These are phyloP conservation scores for Sphenodon punctatus DNA, from an alignment of 2,797 vertebrate species.

Conservation along the genomic window DNA sequence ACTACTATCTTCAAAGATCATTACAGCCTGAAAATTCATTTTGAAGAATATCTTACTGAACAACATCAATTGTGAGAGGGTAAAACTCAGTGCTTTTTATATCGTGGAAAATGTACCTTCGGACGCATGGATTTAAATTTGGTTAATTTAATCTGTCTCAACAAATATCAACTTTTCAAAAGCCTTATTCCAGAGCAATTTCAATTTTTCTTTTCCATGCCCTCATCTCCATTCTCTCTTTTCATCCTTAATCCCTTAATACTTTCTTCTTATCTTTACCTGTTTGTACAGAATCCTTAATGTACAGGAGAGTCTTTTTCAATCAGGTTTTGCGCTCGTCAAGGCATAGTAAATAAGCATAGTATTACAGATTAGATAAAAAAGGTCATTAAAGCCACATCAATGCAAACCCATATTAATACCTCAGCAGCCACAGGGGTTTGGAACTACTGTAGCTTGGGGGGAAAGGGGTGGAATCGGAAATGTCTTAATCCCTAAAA, in stretches of 20 bases:
- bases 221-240: conserved; percentile 48
- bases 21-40: neutral
- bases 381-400: conserved; percentile 48
- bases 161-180: conserved; percentile 42
- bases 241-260: conserved; percentile 62
- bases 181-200: conserved; percentile 41
- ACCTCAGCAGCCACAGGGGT: conserved; percentile 25
- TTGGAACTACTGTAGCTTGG: neutral
- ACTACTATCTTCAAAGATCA: conserved; percentile 27
- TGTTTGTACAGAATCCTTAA: conserved; percentile 46
- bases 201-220: conserved; percentile 48
- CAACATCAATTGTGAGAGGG: neutral
- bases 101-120: neutral
- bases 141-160: conserved; percentile 45
- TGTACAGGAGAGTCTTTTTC: conserved; percentile 50
- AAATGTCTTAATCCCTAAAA: conserved; percentile 43
- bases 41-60: neutral
- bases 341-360: conserved; percentile 58
- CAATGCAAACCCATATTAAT: conserved; percentile 25
- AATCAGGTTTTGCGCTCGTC: conserved; percentile 45
- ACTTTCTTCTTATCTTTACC: conserved; percentile 54
- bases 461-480: too few relatives aligned
- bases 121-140: conserved; percentile 19
- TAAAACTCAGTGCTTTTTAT: neutral
- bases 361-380: conserved; percentile 50